Evolutionary conservation across 2,888 invertebrate genomes (phyloP).

Genomic region (Tipula lateralis): DNA sequence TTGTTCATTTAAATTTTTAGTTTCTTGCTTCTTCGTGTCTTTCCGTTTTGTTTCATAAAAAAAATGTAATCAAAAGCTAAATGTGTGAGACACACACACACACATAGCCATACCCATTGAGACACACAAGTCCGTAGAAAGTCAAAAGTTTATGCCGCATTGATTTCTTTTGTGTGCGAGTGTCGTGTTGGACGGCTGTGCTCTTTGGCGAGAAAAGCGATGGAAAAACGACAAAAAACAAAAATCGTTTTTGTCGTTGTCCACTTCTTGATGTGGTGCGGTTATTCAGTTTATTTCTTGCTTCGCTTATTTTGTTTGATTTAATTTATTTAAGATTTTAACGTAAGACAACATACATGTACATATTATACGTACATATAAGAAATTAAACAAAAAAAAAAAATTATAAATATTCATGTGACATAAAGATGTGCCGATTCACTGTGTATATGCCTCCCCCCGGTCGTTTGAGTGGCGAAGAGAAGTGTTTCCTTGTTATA

Average conservation of each 20-base stretch:
- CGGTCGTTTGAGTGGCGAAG: neutral
- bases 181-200: neutral
- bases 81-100: too few relatives aligned
- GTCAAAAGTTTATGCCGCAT: constrained; percentile 15
- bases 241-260: neutral
- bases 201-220: neutral
- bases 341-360: neutral
- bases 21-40: neutral
- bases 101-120: too few relatives aligned
- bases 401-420: constrained; percentile 19
- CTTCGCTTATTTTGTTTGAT: neutral
- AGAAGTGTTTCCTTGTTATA: constrained; percentile 4
- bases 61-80: neutral
- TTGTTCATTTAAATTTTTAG: neutral
- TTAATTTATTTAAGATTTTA: constrained; percentile 11
- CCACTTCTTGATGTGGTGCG: neutral
- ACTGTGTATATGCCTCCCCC: neutral
- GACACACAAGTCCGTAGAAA: neutral
- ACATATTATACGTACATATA: neutral
- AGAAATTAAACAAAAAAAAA: neutral
- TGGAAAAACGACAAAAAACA: neutral
- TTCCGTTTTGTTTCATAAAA: neutral
- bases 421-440: constrained; percentile 8
- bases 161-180: neutral
- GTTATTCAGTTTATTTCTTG: neutral